Base-by-base conservation (phyloP, 2,888 invertebrate species). In the Phortica okadai region DNA sequence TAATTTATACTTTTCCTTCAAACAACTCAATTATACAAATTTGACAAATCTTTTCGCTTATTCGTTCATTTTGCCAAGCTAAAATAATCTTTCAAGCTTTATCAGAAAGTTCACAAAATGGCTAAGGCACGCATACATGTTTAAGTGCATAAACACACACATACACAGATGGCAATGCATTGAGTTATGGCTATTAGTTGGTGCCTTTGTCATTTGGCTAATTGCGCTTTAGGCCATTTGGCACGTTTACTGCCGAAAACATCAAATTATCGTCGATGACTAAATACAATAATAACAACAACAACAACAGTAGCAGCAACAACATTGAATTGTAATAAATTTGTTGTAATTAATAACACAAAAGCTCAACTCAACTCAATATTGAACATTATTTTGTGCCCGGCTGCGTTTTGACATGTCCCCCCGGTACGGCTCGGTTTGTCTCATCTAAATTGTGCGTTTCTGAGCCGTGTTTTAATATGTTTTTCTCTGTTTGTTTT, bases 271-370 rank as follows among this genome's bases (percentile, higher is more conserved):
- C 54, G 42, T 42, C 33, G 14, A 50, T 16, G 50, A 14, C 50
- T 78, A 75, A 79, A 77, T 78, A 79, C 81, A 77, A 79, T 69
- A n/a, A 69, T 45, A 8, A 69, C 44, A 45, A 14, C 59, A 16
- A 33, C 42, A 41, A 14, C 42, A 41, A 66, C 66, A 66, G 41
- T 41, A 42, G 16, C 42, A 66, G 41, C 42, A 41, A n/a, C 59
- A 59, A n/a, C 59, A 45, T 41, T 16, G n/a, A 45, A 25, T 42
- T 33, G 67, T 67, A 69, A 86, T 86, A 83, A 85, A 85, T 85
- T 86, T 84, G 85, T 84, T 81, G 83, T 83, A 84, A 85, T 85
- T 83, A 85, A 85, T 86, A 84, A 83, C 82, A 81, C 83, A 82
- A 81, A 82, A 82, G 72, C 82, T 81, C 79, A 45, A 45, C 45